phyloP scores from a whole-genome alignment of 2,888 invertebrate genomes.

The Aplocera efformata region DNA sequence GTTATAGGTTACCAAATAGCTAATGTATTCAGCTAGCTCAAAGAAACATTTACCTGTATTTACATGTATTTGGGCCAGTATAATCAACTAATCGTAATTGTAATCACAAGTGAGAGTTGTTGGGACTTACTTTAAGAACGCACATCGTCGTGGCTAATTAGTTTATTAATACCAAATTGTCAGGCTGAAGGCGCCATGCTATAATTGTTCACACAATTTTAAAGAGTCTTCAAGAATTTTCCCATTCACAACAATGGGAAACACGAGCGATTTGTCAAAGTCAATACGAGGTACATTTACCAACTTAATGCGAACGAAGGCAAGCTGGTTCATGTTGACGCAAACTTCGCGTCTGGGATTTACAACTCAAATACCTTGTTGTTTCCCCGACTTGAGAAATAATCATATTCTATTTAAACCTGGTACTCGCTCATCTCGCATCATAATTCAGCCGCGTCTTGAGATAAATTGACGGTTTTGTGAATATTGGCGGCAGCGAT shows the following conservation, averaged over 20 bases:
- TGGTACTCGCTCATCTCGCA: neutral
- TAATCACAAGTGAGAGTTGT: too few species aligned
- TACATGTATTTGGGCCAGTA: too few species aligned
- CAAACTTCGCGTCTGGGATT: slow-evolving; percentile 22
- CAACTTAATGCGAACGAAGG: slow-evolving; percentile 4
- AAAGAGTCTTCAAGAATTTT: too few species aligned
- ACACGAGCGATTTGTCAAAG: neutral
- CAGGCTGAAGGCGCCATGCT: too few species aligned
- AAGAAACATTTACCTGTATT: too few species aligned
- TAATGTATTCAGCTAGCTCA: too few species aligned
- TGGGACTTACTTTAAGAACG: too few species aligned
- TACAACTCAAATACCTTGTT: slow-evolving; percentile 17
- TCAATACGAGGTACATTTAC: neutral
- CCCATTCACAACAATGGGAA: neutral
- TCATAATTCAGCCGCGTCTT: slow-evolving; percentile 8
- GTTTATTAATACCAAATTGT: too few species aligned
- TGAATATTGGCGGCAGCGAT: slow-evolving; percentile 2
- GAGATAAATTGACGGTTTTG: slow-evolving; percentile 1
- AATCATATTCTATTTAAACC: slow-evolving; percentile 3
- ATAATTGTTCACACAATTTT: too few species aligned
- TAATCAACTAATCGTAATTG: too few species aligned
- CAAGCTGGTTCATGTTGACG: slow-evolving; percentile 16
- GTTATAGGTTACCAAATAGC: too few species aligned
- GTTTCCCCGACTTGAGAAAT: slow-evolving; percentile 9
- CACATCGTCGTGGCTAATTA: too few species aligned